Evolutionary conservation across 1,140 invertebrate species (phyloP).

Genomic region (Drosophila pachea): DNA sequence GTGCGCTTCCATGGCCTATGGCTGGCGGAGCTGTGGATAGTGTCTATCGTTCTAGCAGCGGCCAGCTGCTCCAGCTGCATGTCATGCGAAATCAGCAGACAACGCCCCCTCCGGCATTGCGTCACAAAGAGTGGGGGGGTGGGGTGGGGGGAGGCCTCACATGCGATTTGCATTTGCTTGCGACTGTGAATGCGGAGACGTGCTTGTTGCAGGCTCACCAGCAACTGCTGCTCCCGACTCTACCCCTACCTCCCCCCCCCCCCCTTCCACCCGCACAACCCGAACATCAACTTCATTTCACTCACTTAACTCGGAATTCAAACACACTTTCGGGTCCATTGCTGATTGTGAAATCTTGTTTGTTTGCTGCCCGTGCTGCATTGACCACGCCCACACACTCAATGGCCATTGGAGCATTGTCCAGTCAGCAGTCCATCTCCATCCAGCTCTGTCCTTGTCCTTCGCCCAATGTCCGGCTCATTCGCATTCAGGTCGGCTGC

Average conservation of each 20-base stretch:
- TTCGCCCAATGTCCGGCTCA: no score
- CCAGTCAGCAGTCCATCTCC: conserved; percentile 5
- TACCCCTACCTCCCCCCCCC: not conserved
- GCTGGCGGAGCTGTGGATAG: conserved; percentile 19
- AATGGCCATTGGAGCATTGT: conserved; percentile 26
- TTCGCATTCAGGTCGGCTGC: conserved; percentile 11
- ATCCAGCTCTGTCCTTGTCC: no score
- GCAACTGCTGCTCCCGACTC: not conserved
- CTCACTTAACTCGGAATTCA: conserved; percentile 64
- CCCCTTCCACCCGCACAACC: not conserved
- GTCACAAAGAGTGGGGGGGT: not conserved
- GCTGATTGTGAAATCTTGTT: conserved; percentile 75
- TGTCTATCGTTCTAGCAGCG: conserved; percentile 16
- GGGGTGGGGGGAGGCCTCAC: not conserved
- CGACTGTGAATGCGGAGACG: conserved; percentile 17
- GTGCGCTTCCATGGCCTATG: conserved; percentile 68
- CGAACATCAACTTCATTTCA: conserved; percentile 4
- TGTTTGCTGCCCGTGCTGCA: conserved; percentile 42
- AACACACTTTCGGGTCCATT: conserved; percentile 65
- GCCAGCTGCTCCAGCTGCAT: conserved; percentile 40
- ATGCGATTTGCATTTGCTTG: conserved; percentile 61
- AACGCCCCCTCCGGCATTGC: conserved; percentile 30
- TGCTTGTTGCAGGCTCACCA: conserved; percentile 50
- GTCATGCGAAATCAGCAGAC: conserved; percentile 67
- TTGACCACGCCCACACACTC: conserved; percentile 20